Evolutionary conservation across 2,888 invertebrate genomes (phyloP), one percentile per base, ranked within the genome.

Genomic region (Embidobia sp.): DNA sequence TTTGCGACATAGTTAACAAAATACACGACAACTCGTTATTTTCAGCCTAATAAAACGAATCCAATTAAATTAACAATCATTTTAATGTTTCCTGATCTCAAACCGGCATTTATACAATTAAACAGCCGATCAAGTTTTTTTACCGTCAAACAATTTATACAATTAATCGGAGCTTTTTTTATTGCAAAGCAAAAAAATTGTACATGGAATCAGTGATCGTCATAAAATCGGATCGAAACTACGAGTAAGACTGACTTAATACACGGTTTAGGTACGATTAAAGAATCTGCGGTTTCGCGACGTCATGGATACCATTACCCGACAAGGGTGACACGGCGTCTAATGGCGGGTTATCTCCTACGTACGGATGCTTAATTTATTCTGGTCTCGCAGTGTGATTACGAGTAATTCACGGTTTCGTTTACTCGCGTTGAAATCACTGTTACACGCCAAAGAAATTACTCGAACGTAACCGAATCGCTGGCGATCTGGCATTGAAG

Each of bases 301-400:
- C 37, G 53, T 57, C 49, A 74, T 46, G 70, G 75, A 49, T 77
- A 73, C 57, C 67, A 73, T 53, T 69, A 44, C 74, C 69, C 57
- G 78, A 48, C 66, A 70, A 76, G 82, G 82, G 81, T 84, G 86
- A 84, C 85, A 83, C 80, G 79, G 57, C 74, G 73, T 63, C 76
- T 87, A 87, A 87, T 87, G 83, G 86, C 83, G 80, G 85, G 87
- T 87, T 86, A 85, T 84, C 80, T 46, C 79, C 84, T 84, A 82
- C 84, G 74, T 77, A 78, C 76, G 79, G 80, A 79, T 79, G 83
- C 77, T 86, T 87, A 84, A 86, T 86, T 86, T 86, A 86, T 87
- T 87, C 85, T 82, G 83, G 76, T 83, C 79, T 81, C 61, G 67
- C 70, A 64, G 48, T 79, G 79, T 80, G 84, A 86, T 85, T 83